These are phyloP conservation scores for human DNA, from an alignment of 2,113 vertebrate species.

Conservation along the genomic window DNA sequence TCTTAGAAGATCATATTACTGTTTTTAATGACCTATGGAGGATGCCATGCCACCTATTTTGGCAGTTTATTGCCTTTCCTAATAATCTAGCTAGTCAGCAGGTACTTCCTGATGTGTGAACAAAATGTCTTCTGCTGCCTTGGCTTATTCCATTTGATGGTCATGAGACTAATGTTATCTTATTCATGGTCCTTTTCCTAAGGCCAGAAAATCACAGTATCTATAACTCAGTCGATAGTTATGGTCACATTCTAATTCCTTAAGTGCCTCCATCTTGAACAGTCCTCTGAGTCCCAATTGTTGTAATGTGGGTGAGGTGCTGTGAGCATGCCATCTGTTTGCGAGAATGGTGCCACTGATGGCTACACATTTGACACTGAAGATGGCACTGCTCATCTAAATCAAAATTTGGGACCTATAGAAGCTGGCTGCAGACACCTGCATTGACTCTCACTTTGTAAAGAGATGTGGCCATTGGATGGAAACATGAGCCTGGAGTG, in stretches of 20 bases:
- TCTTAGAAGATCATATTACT: neutral
- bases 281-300: conserved; percentile 53
- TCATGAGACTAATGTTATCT: neutral
- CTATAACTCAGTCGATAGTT: conserved; percentile 52
- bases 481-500: conserved; percentile 35
- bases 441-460: conserved; percentile 27
- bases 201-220: conserved; percentile 24
- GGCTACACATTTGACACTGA: conserved; percentile 33
- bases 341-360: conserved; percentile 39
- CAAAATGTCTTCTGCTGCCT: neutral
- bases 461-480: conserved; percentile 26
- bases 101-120: neutral
- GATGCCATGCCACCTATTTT: neutral
- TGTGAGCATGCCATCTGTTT: conserved; percentile 70
- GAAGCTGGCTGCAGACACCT: conserved; percentile 25
- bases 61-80: conserved; percentile 12
- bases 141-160: conserved; percentile 28
- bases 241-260: conserved; percentile 68
- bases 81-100: conserved; percentile 9
- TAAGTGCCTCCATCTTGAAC: conserved; percentile 63
- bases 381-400: conserved; percentile 25
- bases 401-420: conserved; percentile 50
- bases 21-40: neutral
- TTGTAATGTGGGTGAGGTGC: conserved; percentile 58
- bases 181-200: conserved; percentile 35